phyloP scores from a whole-genome alignment of 2,113 vertebrate species.

The Cheirogaleus medius region DNA sequence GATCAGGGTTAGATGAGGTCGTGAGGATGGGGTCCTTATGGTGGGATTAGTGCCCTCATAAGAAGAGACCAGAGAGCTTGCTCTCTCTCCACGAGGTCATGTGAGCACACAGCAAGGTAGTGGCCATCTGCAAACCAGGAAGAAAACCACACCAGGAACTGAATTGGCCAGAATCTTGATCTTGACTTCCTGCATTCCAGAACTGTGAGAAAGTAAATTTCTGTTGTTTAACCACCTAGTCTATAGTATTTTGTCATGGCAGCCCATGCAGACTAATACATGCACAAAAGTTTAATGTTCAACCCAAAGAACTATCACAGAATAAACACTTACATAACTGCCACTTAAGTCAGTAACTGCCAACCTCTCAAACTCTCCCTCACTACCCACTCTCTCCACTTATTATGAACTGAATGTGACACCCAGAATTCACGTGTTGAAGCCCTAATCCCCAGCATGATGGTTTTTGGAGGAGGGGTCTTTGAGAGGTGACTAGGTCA shows the following conservation, averaged over 20 bases:
- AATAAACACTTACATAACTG: background rate
- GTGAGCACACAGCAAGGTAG: accelerated
- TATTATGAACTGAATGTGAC: background rate
- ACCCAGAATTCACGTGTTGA: background rate
- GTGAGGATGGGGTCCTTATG: background rate
- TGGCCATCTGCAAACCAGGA: background rate
- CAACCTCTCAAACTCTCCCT: background rate
- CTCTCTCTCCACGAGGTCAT: background rate
- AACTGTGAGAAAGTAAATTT: background rate
- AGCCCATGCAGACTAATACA: background rate
- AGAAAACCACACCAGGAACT: background rate
- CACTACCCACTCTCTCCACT: background rate
- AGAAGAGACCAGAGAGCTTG: background rate
- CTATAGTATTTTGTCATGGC: background rate
- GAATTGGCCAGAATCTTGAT: background rate
- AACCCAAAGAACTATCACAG: accelerated
- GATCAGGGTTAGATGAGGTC: too few species aligned
- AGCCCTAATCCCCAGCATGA: background rate
- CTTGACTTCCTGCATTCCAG: background rate
- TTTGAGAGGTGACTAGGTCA: background rate
- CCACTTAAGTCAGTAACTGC: background rate
- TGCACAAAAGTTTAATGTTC: background rate
- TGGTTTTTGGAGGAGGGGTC: background rate
- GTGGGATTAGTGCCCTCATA: too few species aligned
- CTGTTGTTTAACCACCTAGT: background rate